A percentile compares a stretch with the other conserved stretches of the same genome.
phyloP scores from a whole-genome alignment of 1,140 invertebrate species.

The Drosophila obscura region DNA sequence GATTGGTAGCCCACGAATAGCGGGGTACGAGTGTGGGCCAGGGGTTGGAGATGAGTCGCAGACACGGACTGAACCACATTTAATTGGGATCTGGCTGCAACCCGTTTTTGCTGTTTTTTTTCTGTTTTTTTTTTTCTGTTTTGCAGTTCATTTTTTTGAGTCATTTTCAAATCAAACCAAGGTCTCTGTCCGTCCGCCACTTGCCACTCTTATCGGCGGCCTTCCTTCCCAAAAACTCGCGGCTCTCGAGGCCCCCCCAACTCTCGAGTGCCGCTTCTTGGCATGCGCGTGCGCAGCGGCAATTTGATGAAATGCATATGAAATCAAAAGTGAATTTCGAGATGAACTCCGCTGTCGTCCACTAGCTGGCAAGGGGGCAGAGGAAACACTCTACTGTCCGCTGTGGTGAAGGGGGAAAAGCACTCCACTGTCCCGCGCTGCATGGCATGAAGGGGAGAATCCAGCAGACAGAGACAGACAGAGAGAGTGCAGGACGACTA shows the following conservation, averaged over 20 bases:
- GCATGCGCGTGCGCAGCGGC: conserved; percentile 75
- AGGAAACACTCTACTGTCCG: too few relatives aligned
- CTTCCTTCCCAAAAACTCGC: neutral
- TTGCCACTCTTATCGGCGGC: conserved; percentile 30
- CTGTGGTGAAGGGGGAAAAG: too few relatives aligned
- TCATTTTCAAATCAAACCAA: conserved; percentile 82
- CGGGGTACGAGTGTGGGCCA: neutral
- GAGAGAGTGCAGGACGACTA: conserved; percentile 33
- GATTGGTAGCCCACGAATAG: neutral
- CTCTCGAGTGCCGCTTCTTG: conserved; percentile 16
- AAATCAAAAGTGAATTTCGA: conserved; percentile 82
- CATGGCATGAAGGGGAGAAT: too few relatives aligned
- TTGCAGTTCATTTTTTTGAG: conserved; percentile 44
- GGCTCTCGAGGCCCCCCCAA: neutral
- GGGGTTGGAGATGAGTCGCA: neutral
- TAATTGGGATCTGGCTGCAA: conserved; percentile 61
- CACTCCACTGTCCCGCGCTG: too few relatives aligned
- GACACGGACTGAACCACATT: conserved; percentile 60
- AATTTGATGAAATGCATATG: conserved; percentile 82
- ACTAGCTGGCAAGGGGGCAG: too few relatives aligned
- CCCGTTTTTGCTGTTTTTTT: conserved; percentile 44
- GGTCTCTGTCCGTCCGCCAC: conserved; percentile 42
- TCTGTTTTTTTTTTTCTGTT: conserved; percentile 1
- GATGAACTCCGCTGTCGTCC: neutral
- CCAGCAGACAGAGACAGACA: conserved; percentile 9